Evolutionary conservation across 2,113 vertebrate species (phyloP), one percentile per base, ranked within the genome.

Genomic region (Tyrannus savana): DNA sequence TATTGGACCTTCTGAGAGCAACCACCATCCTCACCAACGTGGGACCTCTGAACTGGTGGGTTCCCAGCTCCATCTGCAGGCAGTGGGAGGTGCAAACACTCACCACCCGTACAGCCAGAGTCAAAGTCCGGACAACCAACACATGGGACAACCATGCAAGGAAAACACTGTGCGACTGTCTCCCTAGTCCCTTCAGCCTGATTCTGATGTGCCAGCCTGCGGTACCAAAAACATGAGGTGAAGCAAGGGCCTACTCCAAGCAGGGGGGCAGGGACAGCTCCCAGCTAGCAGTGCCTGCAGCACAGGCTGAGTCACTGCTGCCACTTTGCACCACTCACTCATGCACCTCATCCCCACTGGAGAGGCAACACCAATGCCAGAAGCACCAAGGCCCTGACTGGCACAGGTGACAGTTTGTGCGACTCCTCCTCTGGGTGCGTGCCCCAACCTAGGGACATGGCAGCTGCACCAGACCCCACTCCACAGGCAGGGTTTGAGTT

Each of bases 301-400:
- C 44, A 41, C 47, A 23, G 37, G 12, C 58, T 19, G 35, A 47
- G n/a, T n/a, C 75, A n/a, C 67, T 6, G 14, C 44, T 62, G 47
- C 42, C 2, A 1, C 42, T 79, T 35, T 19, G 52, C 33, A 14
- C 27, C 0, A 0, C 44, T 60, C 4, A 0, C 42, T 23, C 76
- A 68, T 18, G 2, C 0, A 2, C 35, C 27, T 53, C 8, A 2
- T 47, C 35, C 58, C 47, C 0, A 0, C 1, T 5, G 63, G 31
- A 63, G 28, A 67, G 56, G 23, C 47, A 82, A 37, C 3, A 2
- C 16, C 76, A 64, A 16, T 0, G 1, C 55, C 69, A 92, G 62
- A 27, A 84, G 80, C 72, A 71, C 50, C 31, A 67, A 56, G 39
- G 39, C 35, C 66, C 52, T 35, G 35, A 31, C 7, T 83, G 41